Evolutionary conservation across 1,140 invertebrate genomes (phyloP).

Genomic region (Hirudo medicinalis): DNA sequence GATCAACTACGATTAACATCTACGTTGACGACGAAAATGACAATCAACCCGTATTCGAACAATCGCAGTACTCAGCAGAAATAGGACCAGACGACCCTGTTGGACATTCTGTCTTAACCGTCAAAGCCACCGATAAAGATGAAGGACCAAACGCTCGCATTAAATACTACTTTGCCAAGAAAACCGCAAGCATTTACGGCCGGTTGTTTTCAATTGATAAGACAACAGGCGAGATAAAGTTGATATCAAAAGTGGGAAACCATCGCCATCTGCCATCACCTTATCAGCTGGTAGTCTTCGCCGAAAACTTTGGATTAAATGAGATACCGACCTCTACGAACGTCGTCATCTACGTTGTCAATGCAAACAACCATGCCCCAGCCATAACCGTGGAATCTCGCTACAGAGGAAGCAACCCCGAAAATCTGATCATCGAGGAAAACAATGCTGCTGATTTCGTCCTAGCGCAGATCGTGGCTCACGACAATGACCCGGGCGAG

Average conservation of each 20-base stretch:
- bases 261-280: neutral
- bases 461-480: neutral
- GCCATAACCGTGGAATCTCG: neutral
- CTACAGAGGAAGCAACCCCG: neutral
- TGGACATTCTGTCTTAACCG: conserved; percentile 72
- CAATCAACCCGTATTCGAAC: conserved; percentile 62
- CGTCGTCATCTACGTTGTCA: neutral
- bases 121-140: conserved; percentile 38
- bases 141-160: conserved; percentile 66
- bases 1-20: conserved; percentile 56
- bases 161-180: conserved; percentile 44
- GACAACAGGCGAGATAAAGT: neutral
- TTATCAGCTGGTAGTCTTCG: neutral
- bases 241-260: conserved; percentile 6
- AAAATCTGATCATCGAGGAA: conserved; percentile 8
- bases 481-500: neutral
- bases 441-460: conserved; percentile 3
- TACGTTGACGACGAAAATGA: conserved; percentile 70
- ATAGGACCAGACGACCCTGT: conserved; percentile 45
- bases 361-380: neutral
- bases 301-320: neutral
- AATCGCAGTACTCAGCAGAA: conserved; percentile 70
- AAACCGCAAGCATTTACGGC: neutral
- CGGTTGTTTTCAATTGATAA: neutral
- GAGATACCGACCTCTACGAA: neutral